Evolutionary conservation across 2,797 vertebrate species (phyloP).

Genomic region (Holocentrus rufus): DNA sequence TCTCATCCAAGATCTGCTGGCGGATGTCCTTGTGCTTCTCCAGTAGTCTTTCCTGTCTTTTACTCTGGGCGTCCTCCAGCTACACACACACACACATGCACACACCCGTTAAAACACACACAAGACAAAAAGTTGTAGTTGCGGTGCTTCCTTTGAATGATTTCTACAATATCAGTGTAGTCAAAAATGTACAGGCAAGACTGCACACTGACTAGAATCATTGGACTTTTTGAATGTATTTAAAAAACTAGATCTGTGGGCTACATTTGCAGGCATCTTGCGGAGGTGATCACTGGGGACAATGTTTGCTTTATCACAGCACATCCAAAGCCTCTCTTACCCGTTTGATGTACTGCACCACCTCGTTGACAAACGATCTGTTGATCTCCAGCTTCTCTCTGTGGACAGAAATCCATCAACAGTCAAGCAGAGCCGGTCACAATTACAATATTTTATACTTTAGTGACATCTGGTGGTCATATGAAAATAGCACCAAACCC

Average conservation of each 20-base stretch:
- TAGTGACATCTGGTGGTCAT: conserved; percentile 69
- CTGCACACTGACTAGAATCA: neutral
- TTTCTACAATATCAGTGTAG: neutral
- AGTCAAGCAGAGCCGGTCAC: neutral
- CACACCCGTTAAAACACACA: conserved; percentile 34
- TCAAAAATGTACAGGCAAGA: neutral
- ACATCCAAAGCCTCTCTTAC: conserved; percentile 74
- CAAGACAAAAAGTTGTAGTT: neutral
- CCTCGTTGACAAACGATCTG: conserved; percentile 95
- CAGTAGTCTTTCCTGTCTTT: conserved; percentile 92
- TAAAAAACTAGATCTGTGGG: neutral
- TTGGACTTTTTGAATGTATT: no score
- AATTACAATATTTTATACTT: conserved; percentile 16
- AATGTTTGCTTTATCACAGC: neutral
- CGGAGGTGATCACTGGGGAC: neutral
- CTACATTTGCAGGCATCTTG: neutral
- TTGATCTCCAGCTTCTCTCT: conserved; percentile 99
- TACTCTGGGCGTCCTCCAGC: conserved; percentile 96
- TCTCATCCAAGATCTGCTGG: conserved; percentile 96
- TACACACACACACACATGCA: conserved; percentile 57
- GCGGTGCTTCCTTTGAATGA: neutral
- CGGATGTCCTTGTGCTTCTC: conserved; percentile 96
- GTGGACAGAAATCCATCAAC: conserved; percentile 34
- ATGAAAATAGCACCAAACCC: neutral
- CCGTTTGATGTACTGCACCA: conserved; percentile 97